Evolutionary conservation across 2,797 vertebrate genomes (phyloP).

Genomic region (Sebastes matsubarae): DNA sequence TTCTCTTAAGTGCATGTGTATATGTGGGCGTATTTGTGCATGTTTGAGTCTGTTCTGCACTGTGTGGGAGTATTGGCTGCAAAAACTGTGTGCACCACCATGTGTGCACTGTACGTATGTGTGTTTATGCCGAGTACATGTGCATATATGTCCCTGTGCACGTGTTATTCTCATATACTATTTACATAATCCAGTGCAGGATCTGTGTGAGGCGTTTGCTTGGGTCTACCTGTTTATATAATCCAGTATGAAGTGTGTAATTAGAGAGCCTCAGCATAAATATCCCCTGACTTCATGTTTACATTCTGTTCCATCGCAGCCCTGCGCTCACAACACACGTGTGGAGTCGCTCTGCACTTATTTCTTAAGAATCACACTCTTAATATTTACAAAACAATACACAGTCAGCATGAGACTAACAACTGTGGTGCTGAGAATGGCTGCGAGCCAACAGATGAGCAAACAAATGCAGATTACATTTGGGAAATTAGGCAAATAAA

Average conservation of each 20-base stretch:
- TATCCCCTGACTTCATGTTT: constrained; percentile 33
- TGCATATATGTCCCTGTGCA: background rate
- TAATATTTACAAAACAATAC: constrained; percentile 40
- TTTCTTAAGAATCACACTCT: constrained; percentile 8
- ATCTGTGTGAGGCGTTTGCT: constrained; percentile 1
- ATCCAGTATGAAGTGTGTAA: constrained; percentile 22
- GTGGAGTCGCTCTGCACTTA: background rate
- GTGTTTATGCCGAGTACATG: background rate
- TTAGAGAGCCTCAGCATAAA: constrained; percentile 28
- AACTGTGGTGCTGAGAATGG: background rate
- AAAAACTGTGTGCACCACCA: background rate
- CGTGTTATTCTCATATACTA: background rate
- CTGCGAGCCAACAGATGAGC: constrained; percentile 16
- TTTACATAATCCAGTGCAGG: constrained; percentile 34
- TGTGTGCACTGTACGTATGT: background rate
- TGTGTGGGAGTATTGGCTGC: constrained; percentile 30
- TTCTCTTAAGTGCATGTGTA: background rate
- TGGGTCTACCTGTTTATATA: constrained; percentile 40
- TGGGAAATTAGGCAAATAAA: constrained; percentile 40
- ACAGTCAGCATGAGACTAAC: background rate
- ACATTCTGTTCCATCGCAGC: constrained; percentile 31
- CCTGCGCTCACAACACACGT: background rate
- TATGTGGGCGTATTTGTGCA: constrained; percentile 13
- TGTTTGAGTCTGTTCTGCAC: constrained; percentile 2
- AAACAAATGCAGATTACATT: constrained; percentile 25